These are phyloP conservation scores for Eristalinus sepulchralis DNA, from an alignment of 2,888 invertebrate genomes.

Conservation along the genomic window DNA sequence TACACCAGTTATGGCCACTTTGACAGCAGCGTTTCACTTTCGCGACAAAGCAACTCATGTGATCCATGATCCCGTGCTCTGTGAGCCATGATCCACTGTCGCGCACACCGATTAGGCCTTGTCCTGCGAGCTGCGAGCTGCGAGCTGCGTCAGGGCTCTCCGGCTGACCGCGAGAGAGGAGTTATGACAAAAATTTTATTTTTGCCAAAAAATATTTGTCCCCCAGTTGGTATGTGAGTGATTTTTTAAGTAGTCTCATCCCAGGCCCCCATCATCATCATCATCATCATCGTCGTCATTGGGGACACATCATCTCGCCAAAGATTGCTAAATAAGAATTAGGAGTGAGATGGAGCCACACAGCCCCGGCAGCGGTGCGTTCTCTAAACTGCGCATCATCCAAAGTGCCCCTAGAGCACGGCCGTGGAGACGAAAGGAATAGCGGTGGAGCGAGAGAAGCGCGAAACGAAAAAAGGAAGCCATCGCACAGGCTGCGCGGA, in stretches of 20 bases:
- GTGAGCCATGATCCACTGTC: conserved; percentile 29
- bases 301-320: conserved; percentile 52
- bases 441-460: conserved; percentile 10
- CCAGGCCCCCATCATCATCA: conserved; percentile 44
- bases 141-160: neutral
- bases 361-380: conserved; percentile 45
- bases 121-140: neutral
- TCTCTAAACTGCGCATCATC: conserved; percentile 60
- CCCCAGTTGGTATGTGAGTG: conserved; percentile 66
- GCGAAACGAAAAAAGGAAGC: conserved; percentile 1
- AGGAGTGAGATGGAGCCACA: conserved; percentile 43
- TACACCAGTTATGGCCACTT: conserved; percentile 59
- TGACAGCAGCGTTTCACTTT: conserved; percentile 69
- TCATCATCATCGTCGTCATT: conserved; percentile 38
- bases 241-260: conserved; percentile 66
- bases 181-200: conserved; percentile 63
- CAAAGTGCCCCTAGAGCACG: conserved; percentile 38
- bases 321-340: conserved; percentile 68
- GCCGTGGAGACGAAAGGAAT: neutral
- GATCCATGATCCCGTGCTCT: neutral
- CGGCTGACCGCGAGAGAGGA: neutral
- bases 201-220: conserved; percentile 67
- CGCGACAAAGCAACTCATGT: conserved; percentile 46
- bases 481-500: conserved; percentile 2
- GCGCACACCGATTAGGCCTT: conserved; percentile 51